Evolutionary conservation across 2,888 invertebrate genomes (phyloP).

Genomic region (Troides aeacus): DNA sequence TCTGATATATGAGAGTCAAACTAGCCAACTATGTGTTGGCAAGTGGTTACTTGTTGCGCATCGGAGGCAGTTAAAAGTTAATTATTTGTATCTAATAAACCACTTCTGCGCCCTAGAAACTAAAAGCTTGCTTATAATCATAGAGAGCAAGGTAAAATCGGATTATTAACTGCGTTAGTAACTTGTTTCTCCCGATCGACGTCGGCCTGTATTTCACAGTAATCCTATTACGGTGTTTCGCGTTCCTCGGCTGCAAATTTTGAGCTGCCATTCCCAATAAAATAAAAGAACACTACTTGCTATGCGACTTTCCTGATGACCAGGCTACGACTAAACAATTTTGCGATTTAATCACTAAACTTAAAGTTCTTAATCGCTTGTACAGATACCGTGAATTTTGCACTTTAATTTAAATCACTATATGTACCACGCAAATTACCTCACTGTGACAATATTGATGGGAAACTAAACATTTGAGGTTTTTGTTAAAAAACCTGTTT

Average conservation of each 20-base stretch:
- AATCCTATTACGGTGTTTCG: conserved; percentile 70
- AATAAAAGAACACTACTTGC: conserved; percentile 31
- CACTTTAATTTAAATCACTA: not conserved
- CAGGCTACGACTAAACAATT: conserved; percentile 2
- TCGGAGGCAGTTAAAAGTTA: no score
- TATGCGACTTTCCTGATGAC: conserved; percentile 18
- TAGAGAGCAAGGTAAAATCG: conserved; percentile 71
- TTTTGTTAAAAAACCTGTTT: not conserved
- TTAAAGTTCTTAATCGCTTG: conserved; percentile 10
- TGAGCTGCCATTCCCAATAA: conserved; percentile 43
- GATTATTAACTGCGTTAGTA: conserved; percentile 81
- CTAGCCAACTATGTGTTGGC: no score
- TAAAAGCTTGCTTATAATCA: conserved; percentile 59
- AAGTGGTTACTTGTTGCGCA: no score
- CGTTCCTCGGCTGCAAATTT: conserved; percentile 59
- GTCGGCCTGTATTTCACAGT: conserved; percentile 73
- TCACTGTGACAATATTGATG: conserved; percentile 18
- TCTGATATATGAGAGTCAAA: no score
- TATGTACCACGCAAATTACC: conserved; percentile 17
- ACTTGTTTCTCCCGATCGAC: conserved; percentile 77
- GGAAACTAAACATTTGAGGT: conserved; percentile 15
- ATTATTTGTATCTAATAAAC: not conserved
- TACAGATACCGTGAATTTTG: not conserved
- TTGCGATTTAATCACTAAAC: not conserved
- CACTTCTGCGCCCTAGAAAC: conserved; percentile 16